These are phyloP conservation scores for Prolemur simus DNA, from an alignment of 2,113 vertebrate species.

Conservation along the genomic window DNA sequence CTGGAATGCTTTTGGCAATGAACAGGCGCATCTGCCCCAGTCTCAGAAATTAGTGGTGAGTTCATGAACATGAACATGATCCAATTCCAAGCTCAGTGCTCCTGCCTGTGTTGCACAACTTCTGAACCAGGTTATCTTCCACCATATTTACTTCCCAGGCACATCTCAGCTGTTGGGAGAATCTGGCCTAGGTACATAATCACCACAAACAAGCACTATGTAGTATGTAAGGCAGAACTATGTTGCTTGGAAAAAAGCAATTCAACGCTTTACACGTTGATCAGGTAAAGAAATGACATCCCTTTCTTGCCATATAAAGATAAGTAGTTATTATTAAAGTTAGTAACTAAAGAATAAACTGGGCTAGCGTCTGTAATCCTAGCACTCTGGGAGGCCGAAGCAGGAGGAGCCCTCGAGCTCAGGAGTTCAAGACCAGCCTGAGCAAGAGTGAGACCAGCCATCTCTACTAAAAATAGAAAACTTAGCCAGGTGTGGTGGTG, in stretches of 20 bases:
- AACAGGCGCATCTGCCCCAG: fast-evolving
- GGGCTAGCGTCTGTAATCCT: too few relatives aligned
- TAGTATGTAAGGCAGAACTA: background rate
- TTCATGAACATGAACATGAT: background rate
- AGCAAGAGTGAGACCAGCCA: too few relatives aligned
- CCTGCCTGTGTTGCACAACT: background rate
- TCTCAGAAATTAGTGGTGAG: background rate
- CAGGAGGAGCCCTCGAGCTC: too few relatives aligned
- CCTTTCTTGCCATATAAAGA: background rate
- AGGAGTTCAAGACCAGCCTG: too few relatives aligned
- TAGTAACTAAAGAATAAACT: background rate
- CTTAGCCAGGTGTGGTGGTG: too few relatives aligned
- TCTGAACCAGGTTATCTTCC: background rate
- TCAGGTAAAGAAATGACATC: background rate
- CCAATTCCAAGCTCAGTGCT: background rate
- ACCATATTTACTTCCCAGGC: background rate
- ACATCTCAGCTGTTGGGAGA: fast-evolving
- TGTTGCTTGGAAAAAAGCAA: background rate
- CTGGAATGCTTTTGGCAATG: background rate
- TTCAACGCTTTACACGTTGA: background rate
- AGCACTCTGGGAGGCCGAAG: too few relatives aligned
- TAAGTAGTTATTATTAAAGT: background rate
- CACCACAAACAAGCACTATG: background rate
- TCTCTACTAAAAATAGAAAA: too few relatives aligned
- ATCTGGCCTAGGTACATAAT: background rate